Percentiles rank a stretch among this genome's conserved stretches.
These are phyloP conservation scores for Malthinus flaveolus DNA, from an alignment of 2,888 invertebrate species.

Conservation along the genomic window DNA sequence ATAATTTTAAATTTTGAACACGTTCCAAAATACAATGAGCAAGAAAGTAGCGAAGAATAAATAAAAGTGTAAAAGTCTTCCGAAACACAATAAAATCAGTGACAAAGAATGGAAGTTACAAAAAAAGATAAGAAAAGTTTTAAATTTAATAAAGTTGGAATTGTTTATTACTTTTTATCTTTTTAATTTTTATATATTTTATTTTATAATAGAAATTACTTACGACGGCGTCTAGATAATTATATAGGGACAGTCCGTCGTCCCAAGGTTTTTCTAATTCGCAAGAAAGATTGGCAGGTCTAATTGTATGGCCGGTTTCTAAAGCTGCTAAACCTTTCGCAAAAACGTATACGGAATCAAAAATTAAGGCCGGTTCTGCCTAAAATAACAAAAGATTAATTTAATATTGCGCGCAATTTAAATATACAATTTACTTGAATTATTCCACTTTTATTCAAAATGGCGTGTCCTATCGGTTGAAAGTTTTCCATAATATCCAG, in stretches of 20 bases:
- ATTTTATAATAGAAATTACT: conserved; percentile 42
- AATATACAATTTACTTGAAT: conserved; percentile 61
- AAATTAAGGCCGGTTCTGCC: conserved; percentile 85
- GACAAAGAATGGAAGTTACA: conserved; percentile 3
- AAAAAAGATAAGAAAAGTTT: conserved; percentile 10
- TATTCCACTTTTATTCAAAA: conserved; percentile 68
- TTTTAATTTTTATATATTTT: neutral
- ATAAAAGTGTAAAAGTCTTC: conserved; percentile 7
- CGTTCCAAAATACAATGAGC: conserved; percentile 11
- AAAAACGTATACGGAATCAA: conserved; percentile 83
- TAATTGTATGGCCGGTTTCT: conserved; percentile 69
- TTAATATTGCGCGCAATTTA: conserved; percentile 12
- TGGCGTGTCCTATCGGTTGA: conserved; percentile 80
- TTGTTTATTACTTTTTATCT: neutral
- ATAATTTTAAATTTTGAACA: conserved; percentile 7
- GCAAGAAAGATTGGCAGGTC: conserved; percentile 78
- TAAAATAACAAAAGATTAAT: conserved; percentile 48
- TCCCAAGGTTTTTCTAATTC: conserved; percentile 78
- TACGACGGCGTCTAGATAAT: conserved; percentile 72
- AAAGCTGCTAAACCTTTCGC: conserved; percentile 77
- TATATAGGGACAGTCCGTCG: conserved; percentile 75
- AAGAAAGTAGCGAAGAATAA: conserved; percentile 12
- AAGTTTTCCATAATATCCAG: conserved; percentile 86
- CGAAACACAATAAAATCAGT: conserved; percentile 15
- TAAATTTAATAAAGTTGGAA: neutral